phyloP scores from a whole-genome alignment of 2,797 vertebrate species.

The Arctocebus calabarensis region DNA sequence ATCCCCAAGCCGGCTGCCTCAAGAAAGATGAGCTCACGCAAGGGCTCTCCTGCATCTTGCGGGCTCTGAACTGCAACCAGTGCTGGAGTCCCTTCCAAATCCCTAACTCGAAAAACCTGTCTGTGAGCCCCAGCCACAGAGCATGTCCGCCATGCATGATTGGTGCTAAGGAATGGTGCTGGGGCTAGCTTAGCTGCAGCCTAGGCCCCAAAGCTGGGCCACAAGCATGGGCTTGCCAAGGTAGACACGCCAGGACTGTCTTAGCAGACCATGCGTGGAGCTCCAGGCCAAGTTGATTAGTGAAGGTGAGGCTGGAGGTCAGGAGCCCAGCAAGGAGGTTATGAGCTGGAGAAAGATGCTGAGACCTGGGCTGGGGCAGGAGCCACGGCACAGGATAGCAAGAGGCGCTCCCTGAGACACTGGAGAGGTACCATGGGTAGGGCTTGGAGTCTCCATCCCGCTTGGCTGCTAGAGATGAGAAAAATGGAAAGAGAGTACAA shows the following conservation, averaged over 20 bases:
- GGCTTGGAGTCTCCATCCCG: background rate
- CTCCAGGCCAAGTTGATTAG: background rate
- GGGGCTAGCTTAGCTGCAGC: background rate
- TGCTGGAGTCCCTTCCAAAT: background rate
- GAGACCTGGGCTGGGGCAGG: background rate
- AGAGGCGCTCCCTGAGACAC: background rate
- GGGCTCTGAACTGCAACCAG: slow-evolving; percentile 63
- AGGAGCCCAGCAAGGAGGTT: background rate
- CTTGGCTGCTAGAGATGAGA: background rate
- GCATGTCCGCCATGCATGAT: slow-evolving; percentile 59
- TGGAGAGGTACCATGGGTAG: background rate
- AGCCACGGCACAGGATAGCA: background rate
- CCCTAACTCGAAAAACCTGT: slow-evolving; percentile 78
- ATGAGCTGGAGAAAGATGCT: background rate
- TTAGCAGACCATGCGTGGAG: slow-evolving; percentile 32
- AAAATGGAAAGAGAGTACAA: background rate
- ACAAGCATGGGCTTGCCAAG: background rate
- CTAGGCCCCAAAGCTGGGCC: background rate
- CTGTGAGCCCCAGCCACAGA: background rate
- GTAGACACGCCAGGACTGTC: background rate
- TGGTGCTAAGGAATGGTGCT: slow-evolving; percentile 52
- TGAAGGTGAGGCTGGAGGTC: slow-evolving; percentile 15
- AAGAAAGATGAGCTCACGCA: slow-evolving; percentile 75
- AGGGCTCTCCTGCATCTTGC: background rate
- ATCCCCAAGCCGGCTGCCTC: background rate